phyloP scores from a whole-genome alignment of 1,140 invertebrate genomes.

The Scaptodrosophila lebanonensis region DNA sequence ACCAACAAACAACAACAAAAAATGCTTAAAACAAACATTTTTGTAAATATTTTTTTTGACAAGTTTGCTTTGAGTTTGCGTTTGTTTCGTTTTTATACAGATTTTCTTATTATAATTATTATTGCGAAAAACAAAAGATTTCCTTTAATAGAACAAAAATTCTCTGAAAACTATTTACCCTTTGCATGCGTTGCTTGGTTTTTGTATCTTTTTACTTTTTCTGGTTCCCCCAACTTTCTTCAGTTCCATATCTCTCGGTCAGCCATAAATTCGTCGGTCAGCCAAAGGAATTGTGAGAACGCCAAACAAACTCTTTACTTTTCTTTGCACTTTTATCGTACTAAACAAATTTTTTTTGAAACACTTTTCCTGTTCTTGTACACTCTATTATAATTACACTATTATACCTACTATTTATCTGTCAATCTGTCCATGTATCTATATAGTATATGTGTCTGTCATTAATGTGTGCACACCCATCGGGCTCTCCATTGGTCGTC shows the following conservation, averaged over 20 bases:
- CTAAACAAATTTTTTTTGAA: constrained; percentile 15
- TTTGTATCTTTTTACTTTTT: neutral
- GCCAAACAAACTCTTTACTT: constrained; percentile 15
- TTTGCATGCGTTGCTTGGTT: constrained; percentile 34
- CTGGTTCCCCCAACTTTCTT: constrained; percentile 2
- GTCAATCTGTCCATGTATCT: too few relatives aligned
- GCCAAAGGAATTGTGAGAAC: too few relatives aligned
- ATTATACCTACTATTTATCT: neutral
- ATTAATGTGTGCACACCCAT: too few relatives aligned
- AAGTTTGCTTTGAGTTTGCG: constrained; percentile 4
- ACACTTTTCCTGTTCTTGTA: constrained; percentile 21
- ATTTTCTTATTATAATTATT: constrained; percentile 16
- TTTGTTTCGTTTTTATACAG: neutral
- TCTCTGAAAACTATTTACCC: constrained; percentile 2
- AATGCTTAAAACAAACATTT: constrained; percentile 17
- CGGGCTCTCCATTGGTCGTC: too few relatives aligned
- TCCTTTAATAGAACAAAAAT: constrained; percentile 7
- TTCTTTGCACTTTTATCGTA: constrained; percentile 46
- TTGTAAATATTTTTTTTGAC: neutral
- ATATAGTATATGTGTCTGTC: too few relatives aligned
- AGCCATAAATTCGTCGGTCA: too few relatives aligned
- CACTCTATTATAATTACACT: constrained; percentile 2
- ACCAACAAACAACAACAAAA: too few relatives aligned
- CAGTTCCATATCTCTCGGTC: constrained; percentile 11
- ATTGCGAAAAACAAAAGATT: constrained; percentile 6